Evolutionary conservation across 1,140 invertebrate species (phyloP).

Genomic region (Brachionus manjavacas): DNA sequence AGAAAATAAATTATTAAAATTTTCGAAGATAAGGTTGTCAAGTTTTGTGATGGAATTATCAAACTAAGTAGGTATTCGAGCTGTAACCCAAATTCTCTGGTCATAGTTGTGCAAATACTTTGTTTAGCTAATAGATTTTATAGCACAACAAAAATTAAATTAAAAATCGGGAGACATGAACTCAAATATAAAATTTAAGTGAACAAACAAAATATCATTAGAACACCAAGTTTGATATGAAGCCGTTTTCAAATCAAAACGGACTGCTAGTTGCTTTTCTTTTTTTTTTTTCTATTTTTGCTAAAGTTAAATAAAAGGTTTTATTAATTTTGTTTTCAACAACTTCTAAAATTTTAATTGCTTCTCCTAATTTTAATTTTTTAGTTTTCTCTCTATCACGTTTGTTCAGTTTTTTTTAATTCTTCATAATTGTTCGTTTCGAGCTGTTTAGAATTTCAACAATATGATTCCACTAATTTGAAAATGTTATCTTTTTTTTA

Average conservation of each 20-base stretch:
- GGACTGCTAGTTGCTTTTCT: neutral
- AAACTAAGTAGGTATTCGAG: neutral
- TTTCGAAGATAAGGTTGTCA: neutral
- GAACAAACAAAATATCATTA: neutral
- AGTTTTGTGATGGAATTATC: neutral
- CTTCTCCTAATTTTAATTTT: neutral
- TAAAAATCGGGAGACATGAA: constrained; percentile 5
- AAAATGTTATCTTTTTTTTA: neutral
- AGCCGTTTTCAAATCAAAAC: neutral
- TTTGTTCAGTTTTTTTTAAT: neutral
- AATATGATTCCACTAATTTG: neutral
- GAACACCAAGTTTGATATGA: neutral
- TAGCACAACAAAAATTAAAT: constrained; percentile 24
- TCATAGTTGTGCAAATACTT: constrained; percentile 12
- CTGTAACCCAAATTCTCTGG: neutral
- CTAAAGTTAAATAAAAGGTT: neutral
- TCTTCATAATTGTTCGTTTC: neutral
- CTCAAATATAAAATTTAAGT: constrained; percentile 1
- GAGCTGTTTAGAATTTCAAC: neutral
- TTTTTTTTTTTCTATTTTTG: neutral
- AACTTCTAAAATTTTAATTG: constrained; percentile 6
- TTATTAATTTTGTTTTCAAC: neutral
- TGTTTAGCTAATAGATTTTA: neutral
- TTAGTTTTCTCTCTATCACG: neutral
- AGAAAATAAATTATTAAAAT: constrained; percentile 8